These are phyloP conservation scores for Autographa pulchrina DNA, from an alignment of 2,888 invertebrate genomes.

Conservation along the genomic window DNA sequence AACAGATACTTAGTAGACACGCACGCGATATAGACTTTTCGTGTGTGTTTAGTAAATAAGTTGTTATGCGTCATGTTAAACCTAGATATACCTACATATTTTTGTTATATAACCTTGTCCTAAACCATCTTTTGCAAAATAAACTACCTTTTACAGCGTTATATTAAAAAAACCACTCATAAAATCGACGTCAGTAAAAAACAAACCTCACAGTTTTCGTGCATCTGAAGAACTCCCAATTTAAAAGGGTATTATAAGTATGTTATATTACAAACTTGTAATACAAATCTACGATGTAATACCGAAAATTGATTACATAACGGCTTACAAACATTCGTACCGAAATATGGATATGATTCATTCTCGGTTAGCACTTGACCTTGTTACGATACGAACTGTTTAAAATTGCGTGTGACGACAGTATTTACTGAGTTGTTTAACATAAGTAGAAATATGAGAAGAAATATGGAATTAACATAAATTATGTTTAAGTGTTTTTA, in stretches of 20 bases:
- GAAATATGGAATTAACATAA: conserved; percentile 20
- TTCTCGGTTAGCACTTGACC: conserved; percentile 40
- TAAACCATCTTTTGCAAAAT: background rate
- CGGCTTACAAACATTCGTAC: conserved; percentile 22
- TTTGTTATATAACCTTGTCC: background rate
- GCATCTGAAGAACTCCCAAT: too few relatives aligned
- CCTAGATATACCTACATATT: background rate
- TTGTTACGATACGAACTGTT: conserved; percentile 33
- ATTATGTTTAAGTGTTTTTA: background rate
- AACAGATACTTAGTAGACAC: conserved; percentile 16
- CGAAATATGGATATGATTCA: conserved; percentile 43
- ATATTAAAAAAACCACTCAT: too few relatives aligned
- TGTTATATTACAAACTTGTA: background rate
- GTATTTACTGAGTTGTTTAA: conserved; percentile 44
- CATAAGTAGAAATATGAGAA: conserved; percentile 35
- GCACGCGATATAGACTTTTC: conserved; percentile 10
- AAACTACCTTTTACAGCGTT: too few relatives aligned
- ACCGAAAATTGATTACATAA: conserved; percentile 21
- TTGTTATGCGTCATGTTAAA: background rate
- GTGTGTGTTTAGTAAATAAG: too few relatives aligned
- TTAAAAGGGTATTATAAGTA: too few relatives aligned
- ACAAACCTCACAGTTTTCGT: too few relatives aligned
- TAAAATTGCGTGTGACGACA: conserved; percentile 45
- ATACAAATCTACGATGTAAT: background rate
- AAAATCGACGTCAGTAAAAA: too few relatives aligned